A percentile compares a stretch with the other conserved stretches of the same genome.
phyloP scores from a whole-genome alignment of 2,888 invertebrate genomes.

The Tachina fera region DNA sequence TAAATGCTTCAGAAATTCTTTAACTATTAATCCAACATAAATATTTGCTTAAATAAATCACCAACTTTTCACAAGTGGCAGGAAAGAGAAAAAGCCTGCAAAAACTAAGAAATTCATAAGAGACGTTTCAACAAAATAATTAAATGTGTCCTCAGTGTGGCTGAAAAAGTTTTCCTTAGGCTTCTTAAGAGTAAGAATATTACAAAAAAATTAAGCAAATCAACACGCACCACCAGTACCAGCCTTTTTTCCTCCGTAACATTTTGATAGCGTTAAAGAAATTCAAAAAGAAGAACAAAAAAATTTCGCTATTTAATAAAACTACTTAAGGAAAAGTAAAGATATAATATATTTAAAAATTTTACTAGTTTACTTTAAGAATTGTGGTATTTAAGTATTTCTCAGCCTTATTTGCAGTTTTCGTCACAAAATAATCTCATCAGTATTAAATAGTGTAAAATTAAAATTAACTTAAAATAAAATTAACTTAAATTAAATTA shows the following conservation, averaged over 20 bases:
- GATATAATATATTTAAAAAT: not conserved
- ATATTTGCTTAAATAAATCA: not conserved
- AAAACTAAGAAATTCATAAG: constrained; percentile 3
- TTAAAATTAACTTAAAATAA: too few species aligned
- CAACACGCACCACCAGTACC: constrained; percentile 19
- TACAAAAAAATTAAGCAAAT: constrained; percentile 15
- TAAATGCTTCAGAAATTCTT: not conserved
- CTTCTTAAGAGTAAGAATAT: constrained; percentile 3
- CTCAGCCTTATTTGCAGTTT: too few species aligned
- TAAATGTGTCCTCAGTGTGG: constrained; percentile 14
- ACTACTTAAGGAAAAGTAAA: not conserved
- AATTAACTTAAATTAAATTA: too few species aligned
- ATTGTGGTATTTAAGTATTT: too few species aligned
- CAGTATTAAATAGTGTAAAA: too few species aligned
- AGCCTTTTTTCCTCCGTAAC: not conserved
- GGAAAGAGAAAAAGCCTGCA: not conserved
- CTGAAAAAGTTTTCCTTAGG: constrained; percentile 12
- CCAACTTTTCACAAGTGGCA: not conserved
- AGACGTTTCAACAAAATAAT: constrained; percentile 39
- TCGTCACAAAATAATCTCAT: too few species aligned
- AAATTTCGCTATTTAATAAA: not conserved
- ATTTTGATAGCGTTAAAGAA: constrained; percentile 2
- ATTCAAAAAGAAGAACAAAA: not conserved
- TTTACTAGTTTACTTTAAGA: too few species aligned
- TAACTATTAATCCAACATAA: not conserved